Percentiles rank a stretch among this genome's conserved stretches.
Conservation (phyloP, 2,888 invertebrate genomes). For the Colletes collaris region DNA sequence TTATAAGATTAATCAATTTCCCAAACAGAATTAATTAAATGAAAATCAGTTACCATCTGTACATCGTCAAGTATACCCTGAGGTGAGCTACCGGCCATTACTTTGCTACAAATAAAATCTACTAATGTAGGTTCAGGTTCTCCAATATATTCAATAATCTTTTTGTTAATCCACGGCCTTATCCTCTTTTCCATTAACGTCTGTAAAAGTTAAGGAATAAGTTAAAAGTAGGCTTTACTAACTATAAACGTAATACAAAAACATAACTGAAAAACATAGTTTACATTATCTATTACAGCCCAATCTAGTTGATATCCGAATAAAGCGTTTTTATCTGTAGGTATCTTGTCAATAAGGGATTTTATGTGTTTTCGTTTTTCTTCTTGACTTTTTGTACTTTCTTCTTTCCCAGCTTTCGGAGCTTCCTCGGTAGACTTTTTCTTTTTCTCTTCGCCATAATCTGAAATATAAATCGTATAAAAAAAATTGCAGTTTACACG, state of each 20-base stretch:
- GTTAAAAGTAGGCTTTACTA: neutral
- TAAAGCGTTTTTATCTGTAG: slow-evolving; percentile 97
- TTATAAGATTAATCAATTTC: slow-evolving; percentile 1
- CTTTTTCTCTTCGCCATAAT: slow-evolving; percentile 87
- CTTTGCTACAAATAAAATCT: slow-evolving; percentile 99
- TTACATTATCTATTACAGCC: slow-evolving; percentile 90
- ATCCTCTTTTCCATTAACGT: slow-evolving; percentile 97
- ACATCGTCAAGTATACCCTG: slow-evolving; percentile 98
- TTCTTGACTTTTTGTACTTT: slow-evolving; percentile 90
- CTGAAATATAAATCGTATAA: slow-evolving; percentile 75
- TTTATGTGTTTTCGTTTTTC: slow-evolving; percentile 98
- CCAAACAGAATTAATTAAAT: slow-evolving; percentile 2
- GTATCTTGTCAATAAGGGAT: slow-evolving; percentile 98
- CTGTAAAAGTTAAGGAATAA: slow-evolving; percentile 84
- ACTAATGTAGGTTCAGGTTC: slow-evolving; percentile 99
- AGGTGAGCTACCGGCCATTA: slow-evolving; percentile 96
- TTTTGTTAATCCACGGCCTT: slow-evolving; percentile 99
- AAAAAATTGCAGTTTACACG: neutral
- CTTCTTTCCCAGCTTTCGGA: slow-evolving; percentile 85
- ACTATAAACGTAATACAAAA: neutral
- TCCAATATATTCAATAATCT: slow-evolving; percentile 99
- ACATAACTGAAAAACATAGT: slow-evolving; percentile 53
- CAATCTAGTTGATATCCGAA: slow-evolving; percentile 98
- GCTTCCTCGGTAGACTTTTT: slow-evolving; percentile 83
- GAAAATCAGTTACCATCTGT: slow-evolving; percentile 89